A percentile compares a stretch with the other conserved stretches of the same genome.
phyloP scores from a whole-genome alignment of 2,888 invertebrate species.

The Taphrorychus bicolor region DNA sequence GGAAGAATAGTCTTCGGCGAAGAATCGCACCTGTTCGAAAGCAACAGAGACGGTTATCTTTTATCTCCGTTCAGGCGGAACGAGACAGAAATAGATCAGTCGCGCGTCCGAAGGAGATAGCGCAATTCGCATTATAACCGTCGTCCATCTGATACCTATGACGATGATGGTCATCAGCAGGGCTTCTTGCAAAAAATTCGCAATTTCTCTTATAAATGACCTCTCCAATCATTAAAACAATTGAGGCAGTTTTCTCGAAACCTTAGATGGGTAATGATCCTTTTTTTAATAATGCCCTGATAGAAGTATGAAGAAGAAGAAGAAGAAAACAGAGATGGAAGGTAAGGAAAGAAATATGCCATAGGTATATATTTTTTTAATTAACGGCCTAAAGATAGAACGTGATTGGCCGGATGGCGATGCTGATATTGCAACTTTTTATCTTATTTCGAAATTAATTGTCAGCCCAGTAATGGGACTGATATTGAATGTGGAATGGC shows the following conservation, averaged over 20 bases:
- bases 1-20: constrained; percentile 16
- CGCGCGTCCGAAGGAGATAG: constrained; percentile 9
- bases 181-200: constrained; percentile 2
- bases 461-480: constrained; percentile 22
- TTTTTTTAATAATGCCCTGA: too few species aligned
- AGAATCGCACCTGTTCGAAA: constrained; percentile 39
- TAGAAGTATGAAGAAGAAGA: too few species aligned
- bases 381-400: constrained; percentile 26
- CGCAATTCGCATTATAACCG: too few species aligned
- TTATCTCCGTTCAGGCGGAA: constrained; percentile 9
- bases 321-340: constrained; percentile 25
- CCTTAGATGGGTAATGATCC: too few species aligned
- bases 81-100: constrained; percentile 37
- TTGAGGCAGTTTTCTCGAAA: too few species aligned
- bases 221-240: not conserved
- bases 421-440: constrained; percentile 32
- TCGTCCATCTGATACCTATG: too few species aligned
- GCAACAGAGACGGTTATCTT: constrained; percentile 21
- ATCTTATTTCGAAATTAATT: constrained; percentile 33
- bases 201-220: not conserved
- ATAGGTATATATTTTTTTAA: constrained; percentile 40
- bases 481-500: constrained; percentile 19
- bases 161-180: not conserved
- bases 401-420: constrained; percentile 15
- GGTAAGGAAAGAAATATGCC: constrained; percentile 27